Conservation (phyloP, 2,113 vertebrate genomes). For the Tretioscincus oriximinensis region DNA sequence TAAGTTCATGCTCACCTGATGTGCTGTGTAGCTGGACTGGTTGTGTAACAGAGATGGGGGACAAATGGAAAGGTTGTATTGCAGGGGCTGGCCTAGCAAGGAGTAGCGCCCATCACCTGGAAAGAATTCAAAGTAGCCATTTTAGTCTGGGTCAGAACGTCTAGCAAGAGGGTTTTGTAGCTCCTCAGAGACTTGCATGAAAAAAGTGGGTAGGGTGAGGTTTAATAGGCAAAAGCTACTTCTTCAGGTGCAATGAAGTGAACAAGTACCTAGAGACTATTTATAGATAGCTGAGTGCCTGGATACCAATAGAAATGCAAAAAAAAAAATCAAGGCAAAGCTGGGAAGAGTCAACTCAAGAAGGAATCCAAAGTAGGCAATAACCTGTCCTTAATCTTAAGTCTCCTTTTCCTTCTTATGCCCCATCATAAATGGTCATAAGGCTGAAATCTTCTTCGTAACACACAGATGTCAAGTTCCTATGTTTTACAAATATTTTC, state of each 20-base stretch:
- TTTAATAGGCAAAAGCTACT: no score
- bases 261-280: no score
- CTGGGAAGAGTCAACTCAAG: not conserved
- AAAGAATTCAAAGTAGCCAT: not conserved
- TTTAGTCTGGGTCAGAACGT: no score
- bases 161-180: no score
- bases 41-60: slow-evolving; percentile 88
- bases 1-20: slow-evolving; percentile 82
- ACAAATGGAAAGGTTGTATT: slow-evolving; percentile 91
- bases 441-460: not conserved
- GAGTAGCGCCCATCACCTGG: slow-evolving; percentile 92
- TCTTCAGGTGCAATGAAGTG: no score
- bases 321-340: no score
- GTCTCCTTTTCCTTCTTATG: not conserved
- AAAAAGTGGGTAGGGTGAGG: no score
- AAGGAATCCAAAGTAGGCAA: rapidly evolving
- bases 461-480: not conserved
- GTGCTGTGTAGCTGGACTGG: slow-evolving; percentile 88
- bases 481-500: not conserved
- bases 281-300: no score
- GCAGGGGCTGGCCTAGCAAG: slow-evolving; percentile 92
- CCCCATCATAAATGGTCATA: not conserved
- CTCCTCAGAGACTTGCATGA: no score
- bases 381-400: not conserved
- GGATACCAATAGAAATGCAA: no score